Percentiles rank a stretch among this genome's conserved stretches.
These are phyloP conservation scores for Delichon dasypus DNA, from an alignment of 2,797 vertebrate genomes.

Conservation along the genomic window DNA sequence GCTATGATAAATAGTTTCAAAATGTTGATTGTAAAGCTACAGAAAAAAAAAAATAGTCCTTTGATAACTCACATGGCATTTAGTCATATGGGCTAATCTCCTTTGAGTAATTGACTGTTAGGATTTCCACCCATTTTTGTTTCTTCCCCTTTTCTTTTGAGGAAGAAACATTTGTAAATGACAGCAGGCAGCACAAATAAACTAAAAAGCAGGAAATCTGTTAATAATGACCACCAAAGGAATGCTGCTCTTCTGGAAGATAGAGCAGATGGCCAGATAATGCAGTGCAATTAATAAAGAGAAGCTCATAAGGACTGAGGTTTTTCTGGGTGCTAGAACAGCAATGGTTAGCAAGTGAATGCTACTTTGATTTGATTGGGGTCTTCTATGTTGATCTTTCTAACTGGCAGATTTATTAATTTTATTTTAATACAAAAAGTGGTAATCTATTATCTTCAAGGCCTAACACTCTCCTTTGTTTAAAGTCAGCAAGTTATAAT, in stretches of 20 bases:
- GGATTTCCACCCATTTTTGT: background rate
- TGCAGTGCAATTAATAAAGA: background rate
- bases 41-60: background rate
- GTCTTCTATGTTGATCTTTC: background rate
- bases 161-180: background rate
- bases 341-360: background rate
- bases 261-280: constrained; percentile 35
- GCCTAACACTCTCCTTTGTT: background rate
- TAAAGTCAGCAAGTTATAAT: background rate
- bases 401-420: background rate
- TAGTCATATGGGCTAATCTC: background rate
- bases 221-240: constrained; percentile 26
- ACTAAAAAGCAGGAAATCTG: background rate
- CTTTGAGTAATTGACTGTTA: background rate
- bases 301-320: background rate
- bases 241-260: constrained; percentile 31
- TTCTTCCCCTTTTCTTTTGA: background rate
- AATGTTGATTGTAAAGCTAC: background rate
- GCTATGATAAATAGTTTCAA: background rate
- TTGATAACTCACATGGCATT: background rate
- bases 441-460: background rate
- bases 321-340: background rate
- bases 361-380: background rate
- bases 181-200: background rate
- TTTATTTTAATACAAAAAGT: background rate